Evolutionary conservation across 2,113 vertebrate species (phyloP), one percentile per base, ranked within the genome.

Genomic region (Ictalurus punctatus): DNA sequence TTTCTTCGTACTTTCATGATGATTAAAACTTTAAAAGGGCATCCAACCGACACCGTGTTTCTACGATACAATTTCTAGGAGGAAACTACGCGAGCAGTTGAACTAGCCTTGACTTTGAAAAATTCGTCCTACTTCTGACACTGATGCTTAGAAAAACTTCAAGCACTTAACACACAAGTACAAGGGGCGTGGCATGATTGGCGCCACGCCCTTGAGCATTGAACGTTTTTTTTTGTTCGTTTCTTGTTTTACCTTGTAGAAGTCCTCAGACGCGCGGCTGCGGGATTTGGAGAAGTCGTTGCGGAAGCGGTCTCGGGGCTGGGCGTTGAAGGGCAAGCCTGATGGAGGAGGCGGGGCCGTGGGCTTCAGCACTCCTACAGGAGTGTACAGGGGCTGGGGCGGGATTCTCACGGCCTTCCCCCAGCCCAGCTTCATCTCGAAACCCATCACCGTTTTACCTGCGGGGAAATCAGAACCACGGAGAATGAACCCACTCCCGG

Each of bases 361-460:
- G 90, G 94, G 90, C 86, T 94, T 95, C 58, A 94, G 89, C 71
- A 96, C 93, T 83, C 95, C 95, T 9, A 95, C 94, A 0, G 96
- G 95, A 3, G 95, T 96, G 93, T 96, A 96, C 25, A 96, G 95
- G 23, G 96, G 96, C 93, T 96, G 95, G 34, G 96, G 93, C 5
- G 93, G 95, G 87, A 96, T 96, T 14, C 96, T 95, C 86, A 96
- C 96, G 7, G 96, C 96, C 92, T 96, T 96, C 7, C 96, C 96
- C 96, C 96, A 96, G 40, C 96, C 96, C 82, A 96, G 92, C 93
- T 96, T 96, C 96, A 96, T 96, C 91, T 96, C 96, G 92, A 96
- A 96, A 8, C 96, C 96, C 96, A 96, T 96, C 23, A 96, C 92
- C 9, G 93, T 94, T 94, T 96, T 96, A 83, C 96, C 96, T 96